Percentiles rank a stretch among this genome's conserved stretches.
phyloP scores from a whole-genome alignment of 2,888 invertebrate genomes.

The Bellardia pandia region DNA sequence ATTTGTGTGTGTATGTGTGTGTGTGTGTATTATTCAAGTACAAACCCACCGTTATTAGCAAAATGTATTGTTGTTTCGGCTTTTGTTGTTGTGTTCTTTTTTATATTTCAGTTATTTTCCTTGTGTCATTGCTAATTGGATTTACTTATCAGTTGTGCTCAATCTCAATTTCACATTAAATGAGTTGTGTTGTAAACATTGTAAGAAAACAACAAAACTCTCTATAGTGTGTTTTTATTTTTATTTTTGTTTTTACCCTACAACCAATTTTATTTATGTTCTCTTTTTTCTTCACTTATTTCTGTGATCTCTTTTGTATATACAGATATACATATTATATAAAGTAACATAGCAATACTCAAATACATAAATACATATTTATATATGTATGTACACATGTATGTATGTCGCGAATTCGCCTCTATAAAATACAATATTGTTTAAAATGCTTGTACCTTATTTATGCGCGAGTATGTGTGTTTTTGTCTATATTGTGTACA shows the following conservation, averaged over 20 bases:
- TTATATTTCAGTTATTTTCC: background rate
- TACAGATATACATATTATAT: background rate
- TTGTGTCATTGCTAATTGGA: constrained; percentile 74
- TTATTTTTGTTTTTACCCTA: constrained; percentile 11
- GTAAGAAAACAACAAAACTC: constrained; percentile 9
- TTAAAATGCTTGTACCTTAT: constrained; percentile 12
- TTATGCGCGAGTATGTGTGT: background rate
- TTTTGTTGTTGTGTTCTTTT: background rate
- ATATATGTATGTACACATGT: background rate
- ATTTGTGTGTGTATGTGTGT: background rate
- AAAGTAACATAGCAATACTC: background rate
- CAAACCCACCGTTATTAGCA: constrained; percentile 36
- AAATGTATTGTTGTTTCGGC: constrained; percentile 16
- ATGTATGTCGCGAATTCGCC: constrained; percentile 8
- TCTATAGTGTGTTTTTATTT: background rate
- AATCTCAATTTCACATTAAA: constrained; percentile 75
- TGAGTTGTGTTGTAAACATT: constrained; percentile 61
- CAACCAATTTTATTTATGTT: constrained; percentile 1
- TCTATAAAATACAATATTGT: constrained; percentile 20
- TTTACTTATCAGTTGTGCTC: constrained; percentile 74
- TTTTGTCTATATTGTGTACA: background rate
- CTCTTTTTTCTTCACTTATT: background rate
- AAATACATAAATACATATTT: background rate
- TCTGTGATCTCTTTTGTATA: background rate
- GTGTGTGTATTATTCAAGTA: background rate